Base-by-base conservation (phyloP, 2,113 vertebrate species). In the Plecturocebus donacophilus region DNA sequence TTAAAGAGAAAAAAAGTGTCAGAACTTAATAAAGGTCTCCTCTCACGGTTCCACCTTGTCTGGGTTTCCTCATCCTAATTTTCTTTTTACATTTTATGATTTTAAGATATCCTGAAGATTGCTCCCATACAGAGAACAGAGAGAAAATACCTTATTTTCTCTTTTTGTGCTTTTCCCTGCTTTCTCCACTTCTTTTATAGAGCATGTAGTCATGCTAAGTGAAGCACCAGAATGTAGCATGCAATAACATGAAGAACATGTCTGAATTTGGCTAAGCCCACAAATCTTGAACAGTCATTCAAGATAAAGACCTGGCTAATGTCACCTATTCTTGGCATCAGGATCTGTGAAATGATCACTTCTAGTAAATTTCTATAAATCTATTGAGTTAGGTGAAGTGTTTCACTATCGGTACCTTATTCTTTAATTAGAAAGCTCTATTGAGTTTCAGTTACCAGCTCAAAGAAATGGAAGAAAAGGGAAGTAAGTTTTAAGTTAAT, bases 251-350 rank as follows among this genome's bases (percentile, higher is more conserved):
- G 87, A 27, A 94, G 86, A 97, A 87, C 95, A 93, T 95, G 95
- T 97, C 94, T 70, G n/a, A 52, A 27, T 87, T 85, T 96, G 91
- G 80, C 76, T 97, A 93, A 94, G 35, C 77, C 95, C 90, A 89
- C 94, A 96, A 93, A 94, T 25, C 86, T 76, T 92, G 64, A 94
- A 91, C 86, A 96, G 84, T 87, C 94, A 94, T 84, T 95, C 83
- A 96, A 93, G 80, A 94, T 80, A 96, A 97, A 96, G 96, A 81
- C 73, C 87, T 93, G 87, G 90, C 95, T 96, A 80, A 82, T 95
- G 52, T 80, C 91, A 96, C 49, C 68, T 70, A 79, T 56, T 91
- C 89, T 91, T 97, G 94, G 95, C 79, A 94, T 95, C 17, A 68
- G 58, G 73, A 92, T 88, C 70, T 45, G 86, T 93, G 93, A 97